phyloP scores from a whole-genome alignment of 2,888 invertebrate genomes.

The Catocala fraxini region DNA sequence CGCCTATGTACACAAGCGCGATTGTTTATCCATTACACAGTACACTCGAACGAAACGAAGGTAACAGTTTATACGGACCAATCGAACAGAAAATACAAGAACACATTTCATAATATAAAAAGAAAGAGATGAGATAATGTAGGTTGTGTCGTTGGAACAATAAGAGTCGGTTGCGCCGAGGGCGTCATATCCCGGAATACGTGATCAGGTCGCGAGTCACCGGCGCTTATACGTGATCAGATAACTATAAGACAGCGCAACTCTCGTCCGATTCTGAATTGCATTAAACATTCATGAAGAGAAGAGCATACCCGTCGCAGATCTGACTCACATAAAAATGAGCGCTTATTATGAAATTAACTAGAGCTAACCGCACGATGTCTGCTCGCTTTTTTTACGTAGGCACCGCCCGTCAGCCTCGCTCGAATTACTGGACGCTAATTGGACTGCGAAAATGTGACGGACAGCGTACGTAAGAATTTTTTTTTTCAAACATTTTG shows the following conservation, averaged over 20 bases:
- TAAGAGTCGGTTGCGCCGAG: conserved; percentile 70
- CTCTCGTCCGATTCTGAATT: conserved; percentile 69
- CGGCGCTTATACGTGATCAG: conserved; percentile 62
- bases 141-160: conserved; percentile 58
- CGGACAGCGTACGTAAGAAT: conserved; percentile 76
- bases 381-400: conserved; percentile 77
- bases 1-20: conserved; percentile 50
- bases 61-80: conserved; percentile 19
- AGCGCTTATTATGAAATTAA: conserved; percentile 86
- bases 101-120: conserved; percentile 37
- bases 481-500: conserved; percentile 62
- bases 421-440: conserved; percentile 85
- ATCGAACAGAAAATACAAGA: conserved; percentile 41
- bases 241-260: conserved; percentile 56
- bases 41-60: conserved; percentile 28
- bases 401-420: conserved; percentile 77
- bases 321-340: conserved; percentile 83
- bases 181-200: conserved; percentile 79
- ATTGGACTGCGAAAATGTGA: conserved; percentile 86
- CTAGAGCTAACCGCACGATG: conserved; percentile 73
- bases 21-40: conserved; percentile 53
- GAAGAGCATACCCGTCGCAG: conserved; percentile 74
- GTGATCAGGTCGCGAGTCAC: conserved; percentile 73
- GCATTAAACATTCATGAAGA: conserved; percentile 81
- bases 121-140: conserved; percentile 46